Evolutionary conservation across 1,140 invertebrate genomes (phyloP).

Genomic region (Catajapyx aquilonaris): DNA sequence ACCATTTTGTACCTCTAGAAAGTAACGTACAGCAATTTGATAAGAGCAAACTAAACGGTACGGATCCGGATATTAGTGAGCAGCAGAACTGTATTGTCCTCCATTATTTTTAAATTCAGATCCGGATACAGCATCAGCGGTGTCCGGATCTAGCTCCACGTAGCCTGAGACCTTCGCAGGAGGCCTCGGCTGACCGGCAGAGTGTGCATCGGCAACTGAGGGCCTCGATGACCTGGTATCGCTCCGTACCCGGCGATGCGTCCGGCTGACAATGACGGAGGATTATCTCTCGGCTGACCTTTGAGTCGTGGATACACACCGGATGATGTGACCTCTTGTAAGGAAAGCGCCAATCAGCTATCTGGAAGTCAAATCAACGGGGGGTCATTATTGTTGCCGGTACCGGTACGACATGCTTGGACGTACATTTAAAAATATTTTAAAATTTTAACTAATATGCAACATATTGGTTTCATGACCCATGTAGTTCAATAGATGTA

Average conservation of each 20-base stretch:
- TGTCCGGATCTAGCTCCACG: constrained; percentile 18
- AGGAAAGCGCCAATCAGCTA: constrained; percentile 66
- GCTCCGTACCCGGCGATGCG: constrained; percentile 28
- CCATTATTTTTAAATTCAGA: constrained; percentile 8
- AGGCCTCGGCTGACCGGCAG: constrained; percentile 27
- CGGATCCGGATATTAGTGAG: neutral
- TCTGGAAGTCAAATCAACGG: constrained; percentile 23
- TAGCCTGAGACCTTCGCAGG: constrained; percentile 30
- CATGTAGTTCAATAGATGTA: too few species aligned
- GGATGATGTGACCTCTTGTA: constrained; percentile 62
- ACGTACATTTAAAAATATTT: neutral
- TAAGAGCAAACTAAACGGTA: too few species aligned
- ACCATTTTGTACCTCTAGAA: too few species aligned
- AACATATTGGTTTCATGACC: too few species aligned
- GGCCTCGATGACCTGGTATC: constrained; percentile 39
- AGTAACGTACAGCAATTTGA: too few species aligned
- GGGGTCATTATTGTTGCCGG: too few species aligned
- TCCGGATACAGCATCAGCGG: too few species aligned
- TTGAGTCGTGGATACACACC: constrained; percentile 53
- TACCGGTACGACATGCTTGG: too few species aligned
- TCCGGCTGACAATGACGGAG: constrained; percentile 40
- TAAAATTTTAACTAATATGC: too few species aligned
- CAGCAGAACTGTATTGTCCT: neutral
- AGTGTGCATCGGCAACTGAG: constrained; percentile 32
- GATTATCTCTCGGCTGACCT: constrained; percentile 26